Conservation (phyloP, 2,797 vertebrate genomes). For the Chelmon rostratus region DNA sequence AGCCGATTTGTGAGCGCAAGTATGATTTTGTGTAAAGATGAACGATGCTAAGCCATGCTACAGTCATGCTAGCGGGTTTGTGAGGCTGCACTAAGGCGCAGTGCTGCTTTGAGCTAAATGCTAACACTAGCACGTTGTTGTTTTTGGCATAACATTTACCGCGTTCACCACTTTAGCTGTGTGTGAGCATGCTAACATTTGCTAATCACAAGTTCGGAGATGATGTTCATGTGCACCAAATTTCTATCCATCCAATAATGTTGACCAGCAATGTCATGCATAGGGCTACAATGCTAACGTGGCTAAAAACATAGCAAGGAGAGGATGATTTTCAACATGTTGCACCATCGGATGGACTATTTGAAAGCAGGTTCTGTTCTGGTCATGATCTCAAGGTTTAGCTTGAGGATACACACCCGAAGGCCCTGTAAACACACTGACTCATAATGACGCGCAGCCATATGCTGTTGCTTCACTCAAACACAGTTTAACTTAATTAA, state of each 20-base stretch:
- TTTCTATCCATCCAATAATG: background rate
- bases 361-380: background rate
- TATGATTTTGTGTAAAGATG: background rate
- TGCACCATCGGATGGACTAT: background rate
- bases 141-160: background rate
- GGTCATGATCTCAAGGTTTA: background rate
- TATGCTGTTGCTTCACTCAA: constrained; percentile 22
- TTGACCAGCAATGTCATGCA: too few species aligned
- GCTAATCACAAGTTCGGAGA: too few species aligned
- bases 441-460: constrained; percentile 15
- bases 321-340: background rate
- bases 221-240: too few species aligned
- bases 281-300: background rate
- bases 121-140: background rate
- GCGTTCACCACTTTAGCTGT: background rate
- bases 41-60: background rate
- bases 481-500: constrained; percentile 5
- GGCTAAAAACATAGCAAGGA: background rate
- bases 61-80: background rate
- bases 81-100: background rate
- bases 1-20: background rate
- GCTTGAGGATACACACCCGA: background rate
- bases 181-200: background rate
- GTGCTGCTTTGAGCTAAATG: background rate
- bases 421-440: background rate